A percentile compares a stretch with the other conserved stretches of the same genome.
These are phyloP conservation scores for Rhagologus leucostigma DNA, from an alignment of 2,113 vertebrate species.

Conservation along the genomic window DNA sequence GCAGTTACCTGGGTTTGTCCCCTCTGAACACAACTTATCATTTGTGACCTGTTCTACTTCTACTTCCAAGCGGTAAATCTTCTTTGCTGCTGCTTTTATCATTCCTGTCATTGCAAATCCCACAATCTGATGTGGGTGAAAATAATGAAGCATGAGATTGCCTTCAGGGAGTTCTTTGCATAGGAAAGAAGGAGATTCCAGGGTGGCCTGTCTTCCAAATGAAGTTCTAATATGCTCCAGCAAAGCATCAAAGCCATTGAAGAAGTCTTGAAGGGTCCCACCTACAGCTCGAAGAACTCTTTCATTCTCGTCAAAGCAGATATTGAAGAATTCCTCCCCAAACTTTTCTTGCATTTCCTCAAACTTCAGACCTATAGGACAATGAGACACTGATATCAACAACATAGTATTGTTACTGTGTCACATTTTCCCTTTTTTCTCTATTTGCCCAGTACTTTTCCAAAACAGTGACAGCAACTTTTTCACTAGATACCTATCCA, in stretches of 20 bases:
- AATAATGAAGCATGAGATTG: constrained; percentile 88
- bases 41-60: constrained; percentile 84
- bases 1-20: constrained; percentile 76
- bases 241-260: constrained; percentile 96
- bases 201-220: constrained; percentile 87
- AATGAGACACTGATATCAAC: constrained; percentile 41
- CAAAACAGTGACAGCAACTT: neutral
- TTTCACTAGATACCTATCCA: neutral
- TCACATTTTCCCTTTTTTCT: neutral
- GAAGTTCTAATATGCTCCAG: constrained; percentile 96
- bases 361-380: constrained; percentile 84
- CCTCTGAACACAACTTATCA: constrained; percentile 79
- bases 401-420: neutral
- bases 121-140: constrained; percentile 89
- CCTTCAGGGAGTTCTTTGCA: constrained; percentile 88
- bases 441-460: neutral
- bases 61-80: constrained; percentile 88
- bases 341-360: constrained; percentile 91
- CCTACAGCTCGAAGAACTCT: constrained; percentile 93
- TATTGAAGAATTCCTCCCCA: constrained; percentile 93
- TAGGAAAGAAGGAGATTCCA: constrained; percentile 95
- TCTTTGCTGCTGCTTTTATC: constrained; percentile 90
- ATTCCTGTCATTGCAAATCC: constrained; percentile 92
- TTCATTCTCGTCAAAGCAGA: constrained; percentile 96
- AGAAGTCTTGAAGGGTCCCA: constrained; percentile 94